Percentiles rank a stretch among this genome's conserved stretches.
Evolutionary conservation across 2,797 vertebrate species (phyloP).

Genomic region (Enteromius treurensis): DNA sequence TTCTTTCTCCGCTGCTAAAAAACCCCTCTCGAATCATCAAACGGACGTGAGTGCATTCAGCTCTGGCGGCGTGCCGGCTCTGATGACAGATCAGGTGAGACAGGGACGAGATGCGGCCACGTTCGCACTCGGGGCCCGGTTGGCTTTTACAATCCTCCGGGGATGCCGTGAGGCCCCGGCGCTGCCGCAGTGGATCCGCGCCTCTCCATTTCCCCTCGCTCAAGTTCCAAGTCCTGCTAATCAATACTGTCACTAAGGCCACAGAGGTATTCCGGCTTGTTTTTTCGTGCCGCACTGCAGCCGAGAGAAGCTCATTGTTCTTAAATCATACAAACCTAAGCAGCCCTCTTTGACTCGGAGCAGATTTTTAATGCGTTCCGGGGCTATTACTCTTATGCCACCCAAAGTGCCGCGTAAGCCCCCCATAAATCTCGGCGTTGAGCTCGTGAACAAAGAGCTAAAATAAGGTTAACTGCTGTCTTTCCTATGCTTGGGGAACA

Average conservation of each 20-base stretch:
- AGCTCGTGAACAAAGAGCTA: conserved; percentile 62
- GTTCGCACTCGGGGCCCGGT: conserved; percentile 67
- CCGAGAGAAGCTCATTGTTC: conserved; percentile 58
- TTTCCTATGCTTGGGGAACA: conserved; percentile 56
- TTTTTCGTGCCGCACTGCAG: conserved; percentile 51
- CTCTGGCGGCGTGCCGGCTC: conserved; percentile 42
- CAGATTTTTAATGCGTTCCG: conserved; percentile 67
- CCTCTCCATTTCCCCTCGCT: conserved; percentile 76
- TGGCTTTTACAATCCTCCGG: conserved; percentile 51
- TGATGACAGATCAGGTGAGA: conserved; percentile 62
- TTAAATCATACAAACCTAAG: conserved; percentile 71
- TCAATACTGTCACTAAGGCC: conserved; percentile 72
- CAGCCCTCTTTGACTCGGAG: conserved; percentile 63
- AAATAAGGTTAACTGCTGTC: conserved; percentile 65
- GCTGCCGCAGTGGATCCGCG: conserved; percentile 71
- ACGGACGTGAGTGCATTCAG: conserved; percentile 54
- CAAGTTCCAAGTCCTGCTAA: conserved; percentile 67
- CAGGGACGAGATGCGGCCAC: conserved; percentile 35
- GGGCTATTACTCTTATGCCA: conserved; percentile 65
- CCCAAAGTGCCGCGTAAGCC: conserved; percentile 64
- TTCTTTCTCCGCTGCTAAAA: conserved; percentile 32
- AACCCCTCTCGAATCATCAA: conserved; percentile 42
- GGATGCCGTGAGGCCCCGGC: conserved; percentile 48
- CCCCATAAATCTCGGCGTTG: conserved; percentile 62
- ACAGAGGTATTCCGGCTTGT: conserved; percentile 62